Evolutionary conservation across 1,140 invertebrate genomes (phyloP), one percentile per base, ranked within the genome.

Genomic region (Drosophila truncata): DNA sequence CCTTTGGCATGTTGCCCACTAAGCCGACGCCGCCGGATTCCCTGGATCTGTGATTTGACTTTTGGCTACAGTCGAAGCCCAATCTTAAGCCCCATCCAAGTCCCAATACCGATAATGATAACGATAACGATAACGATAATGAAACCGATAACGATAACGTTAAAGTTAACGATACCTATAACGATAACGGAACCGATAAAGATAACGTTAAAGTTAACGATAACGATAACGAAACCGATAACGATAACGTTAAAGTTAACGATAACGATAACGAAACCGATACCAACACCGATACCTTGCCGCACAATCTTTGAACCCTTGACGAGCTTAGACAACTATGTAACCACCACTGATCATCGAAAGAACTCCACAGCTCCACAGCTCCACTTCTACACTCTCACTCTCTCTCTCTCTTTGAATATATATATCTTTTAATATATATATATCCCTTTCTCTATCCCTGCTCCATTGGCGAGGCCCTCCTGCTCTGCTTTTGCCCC

Each of bases 41-140:
- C 2, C 71, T 93, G 77, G 92, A 93, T 90, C 92, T 93, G 79
- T 93, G 92, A 92, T 92, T 92, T 92, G 92, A 91, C 69, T 91
- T 92, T 74, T 92, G 91, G 91, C 61, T 91, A 31, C 64, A 82
- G 52, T 65, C 75, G 49, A 80, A 83, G 41, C 37, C 50, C 57
- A 44, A 47, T 63, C 42, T 16, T 11, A 42, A 60, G 49, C 25
- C 46, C 61, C 59, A 55, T 37, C 52, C 52, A 16, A 37, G 33
- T 55, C 33, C 52, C 33, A 55, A 10, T 16, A 50, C 49, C 16
- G 47, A 49, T 11, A 29, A 49, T n/a, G 27, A 50, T 18, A 50
- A 18, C 16, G 25, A n/a, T 5, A 27, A 16, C 14, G 20, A 47
- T 9, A 47, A 14, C 46, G 44, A 47, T 9, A 47, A 14, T 23